A percentile compares a stretch with the other conserved stretches of the same genome.
phyloP scores from a whole-genome alignment of 2,113 vertebrate genomes.

The Oncorhynchus mykiss region DNA sequence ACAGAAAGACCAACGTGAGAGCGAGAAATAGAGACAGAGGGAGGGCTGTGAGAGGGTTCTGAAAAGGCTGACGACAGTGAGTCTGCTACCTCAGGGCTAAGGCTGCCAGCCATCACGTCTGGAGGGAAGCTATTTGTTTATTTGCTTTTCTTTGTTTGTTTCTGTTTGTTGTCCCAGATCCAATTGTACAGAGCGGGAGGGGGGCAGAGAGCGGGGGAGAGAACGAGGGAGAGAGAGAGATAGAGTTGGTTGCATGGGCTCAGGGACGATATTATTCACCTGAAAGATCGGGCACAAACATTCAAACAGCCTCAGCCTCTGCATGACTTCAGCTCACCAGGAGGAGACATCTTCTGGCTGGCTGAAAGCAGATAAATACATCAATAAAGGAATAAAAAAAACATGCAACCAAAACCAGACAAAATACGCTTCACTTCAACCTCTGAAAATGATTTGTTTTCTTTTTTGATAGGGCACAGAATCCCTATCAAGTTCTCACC shows the following conservation, averaged over 20 bases:
- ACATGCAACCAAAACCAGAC: neutral
- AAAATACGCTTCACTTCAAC: neutral
- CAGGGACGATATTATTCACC: neutral
- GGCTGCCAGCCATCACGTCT: too few relatives aligned
- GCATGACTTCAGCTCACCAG: neutral
- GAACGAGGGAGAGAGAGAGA: neutral
- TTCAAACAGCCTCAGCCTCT: neutral
- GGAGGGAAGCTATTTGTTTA: too few relatives aligned
- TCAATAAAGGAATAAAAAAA: neutral
- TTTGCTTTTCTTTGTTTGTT: neutral
- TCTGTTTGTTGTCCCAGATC: neutral
- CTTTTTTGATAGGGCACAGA: neutral
- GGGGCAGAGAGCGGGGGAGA: neutral
- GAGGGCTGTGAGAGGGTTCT: neutral
- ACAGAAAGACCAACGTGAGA: neutral
- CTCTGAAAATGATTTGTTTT: neutral
- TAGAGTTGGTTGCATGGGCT: neutral
- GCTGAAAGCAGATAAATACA: conserved; percentile 4
- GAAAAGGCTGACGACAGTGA: neutral
- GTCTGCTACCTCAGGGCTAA: neutral
- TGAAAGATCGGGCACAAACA: neutral
- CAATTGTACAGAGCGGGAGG: neutral
- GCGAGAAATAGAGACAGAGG: neutral
- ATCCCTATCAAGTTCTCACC: neutral
- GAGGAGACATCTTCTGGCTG: neutral